Evolutionary conservation across 1,140 invertebrate species (phyloP).

Genomic region (Drosophila ficusphila): DNA sequence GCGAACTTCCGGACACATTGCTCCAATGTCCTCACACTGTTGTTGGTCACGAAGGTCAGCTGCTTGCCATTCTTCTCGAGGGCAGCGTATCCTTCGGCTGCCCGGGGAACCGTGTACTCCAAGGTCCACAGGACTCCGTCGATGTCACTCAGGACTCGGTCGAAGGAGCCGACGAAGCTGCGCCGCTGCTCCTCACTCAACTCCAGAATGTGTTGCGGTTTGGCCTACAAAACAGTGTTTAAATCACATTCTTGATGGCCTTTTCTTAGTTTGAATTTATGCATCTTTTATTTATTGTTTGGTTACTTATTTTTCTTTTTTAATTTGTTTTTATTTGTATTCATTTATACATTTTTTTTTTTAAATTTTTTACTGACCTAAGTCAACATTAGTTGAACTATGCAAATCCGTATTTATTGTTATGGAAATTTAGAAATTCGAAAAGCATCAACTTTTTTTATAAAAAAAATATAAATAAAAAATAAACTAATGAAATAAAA

Average conservation of each 20-base stretch:
- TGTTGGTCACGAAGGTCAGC: conserved; percentile 90
- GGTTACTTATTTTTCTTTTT: no score
- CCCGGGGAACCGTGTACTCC: conserved; percentile 84
- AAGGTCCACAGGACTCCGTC: conserved; percentile 87
- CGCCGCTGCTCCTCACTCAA: conserved; percentile 59
- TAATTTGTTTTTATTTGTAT: no score
- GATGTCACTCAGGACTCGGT: conserved; percentile 83
- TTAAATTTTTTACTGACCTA: no score
- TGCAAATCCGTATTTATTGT: no score
- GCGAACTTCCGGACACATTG: conserved; percentile 66
- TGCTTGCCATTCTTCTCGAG: conserved; percentile 88
- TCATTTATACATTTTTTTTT: no score
- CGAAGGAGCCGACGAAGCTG: conserved; percentile 84
- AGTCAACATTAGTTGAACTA: background rate
- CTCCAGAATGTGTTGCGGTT: conserved; percentile 48
- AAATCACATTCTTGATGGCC: no score
- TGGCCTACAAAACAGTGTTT: background rate
- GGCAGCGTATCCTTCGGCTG: conserved; percentile 85
- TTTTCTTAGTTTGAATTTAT: no score
- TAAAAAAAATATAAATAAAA: no score
- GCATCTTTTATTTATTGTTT: no score
- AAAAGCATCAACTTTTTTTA: no score
- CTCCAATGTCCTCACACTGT: conserved; percentile 85
- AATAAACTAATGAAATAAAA: no score
- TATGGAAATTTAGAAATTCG: no score